Conservation (phyloP, 2,797 vertebrate species). For the Thunnus albacares region DNA sequence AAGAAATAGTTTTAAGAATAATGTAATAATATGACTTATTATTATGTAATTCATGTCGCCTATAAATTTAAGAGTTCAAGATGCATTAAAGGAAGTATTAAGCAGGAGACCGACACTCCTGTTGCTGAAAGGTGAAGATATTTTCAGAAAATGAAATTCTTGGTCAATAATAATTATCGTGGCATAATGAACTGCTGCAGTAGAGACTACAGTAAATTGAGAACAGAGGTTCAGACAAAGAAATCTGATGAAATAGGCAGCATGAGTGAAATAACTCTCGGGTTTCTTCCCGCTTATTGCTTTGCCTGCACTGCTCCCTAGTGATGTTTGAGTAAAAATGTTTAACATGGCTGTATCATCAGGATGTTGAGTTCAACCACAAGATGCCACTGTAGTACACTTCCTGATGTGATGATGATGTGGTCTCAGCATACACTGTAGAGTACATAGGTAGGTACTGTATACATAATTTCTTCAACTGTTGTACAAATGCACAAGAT, state of each 20-base stretch:
- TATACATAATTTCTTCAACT: neutral
- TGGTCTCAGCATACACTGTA: neutral
- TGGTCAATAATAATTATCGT: neutral
- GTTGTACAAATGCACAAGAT: neutral
- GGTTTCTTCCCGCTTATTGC: neutral
- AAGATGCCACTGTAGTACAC: slow-evolving; percentile 4
- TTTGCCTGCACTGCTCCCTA: slow-evolving; percentile 52
- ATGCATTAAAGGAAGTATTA: neutral
- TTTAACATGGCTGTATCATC: neutral
- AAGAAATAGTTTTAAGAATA: neutral
- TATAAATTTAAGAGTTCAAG: neutral
- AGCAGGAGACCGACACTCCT: neutral
- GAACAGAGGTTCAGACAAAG: neutral
- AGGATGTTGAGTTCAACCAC: neutral
- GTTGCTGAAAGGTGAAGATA: neutral
- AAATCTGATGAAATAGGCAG: neutral
- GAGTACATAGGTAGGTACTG: neutral
- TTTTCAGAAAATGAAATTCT: neutral
- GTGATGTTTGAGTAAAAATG: slow-evolving; percentile 31
- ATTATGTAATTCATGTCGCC: neutral
- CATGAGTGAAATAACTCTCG: neutral
- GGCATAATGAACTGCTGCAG: neutral
- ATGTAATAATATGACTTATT: neutral
- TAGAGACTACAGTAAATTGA: neutral
- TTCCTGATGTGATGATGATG: too few species aligned